Base-by-base conservation (phyloP, 2,888 invertebrate species). In the Melanostoma scalare region DNA sequence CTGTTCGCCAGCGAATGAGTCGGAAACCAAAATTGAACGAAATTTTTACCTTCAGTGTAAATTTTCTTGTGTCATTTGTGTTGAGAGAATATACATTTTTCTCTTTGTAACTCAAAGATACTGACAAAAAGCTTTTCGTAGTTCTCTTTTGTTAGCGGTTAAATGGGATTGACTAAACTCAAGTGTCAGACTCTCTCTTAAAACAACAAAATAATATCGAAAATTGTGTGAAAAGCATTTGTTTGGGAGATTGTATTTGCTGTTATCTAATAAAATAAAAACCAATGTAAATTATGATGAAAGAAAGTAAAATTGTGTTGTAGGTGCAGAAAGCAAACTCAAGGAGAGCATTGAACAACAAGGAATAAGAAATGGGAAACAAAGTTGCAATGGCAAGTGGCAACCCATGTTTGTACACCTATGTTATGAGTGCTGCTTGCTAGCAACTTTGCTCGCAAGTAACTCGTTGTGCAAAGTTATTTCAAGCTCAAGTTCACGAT, bases 401-500 rank as follows among this genome's bases (percentile, higher is more conserved):
- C 40, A 40, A 65, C 36, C 36, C 36, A 74, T 10, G 33, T 46
- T 42, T 58, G 33, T 8, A 58, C 61, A 61, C 48, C 48, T 60
- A 20, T 52, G 52, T 44, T 36, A 36, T 63, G 63, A 8, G 30
- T 36, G 9, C 42, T 58, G 33, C 20, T 53, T 36, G 40, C 30
- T 38, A 50, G 63, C n/a, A 50, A 31, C 44, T 20, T 20, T 20
- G 20, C 20, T 20, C 20, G 30, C 10, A 10, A 36, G 55, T 50
- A 55, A 33, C 48, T 55, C 44, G 42, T 67, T 56, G 71, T 71
- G 76, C 60, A 71, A 63, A 61, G 20, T 48, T 10, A 73, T 79
- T 84, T 84, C 84, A 84, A 84, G 84, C 84, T 84, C 84, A 84
- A 84, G 84, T 84, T 84, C 84, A 84, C 69, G 69, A 65, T 74